Evolutionary conservation across 2,888 invertebrate species (phyloP), one percentile per base, ranked within the genome.

Genomic region (Philereme transversata): DNA sequence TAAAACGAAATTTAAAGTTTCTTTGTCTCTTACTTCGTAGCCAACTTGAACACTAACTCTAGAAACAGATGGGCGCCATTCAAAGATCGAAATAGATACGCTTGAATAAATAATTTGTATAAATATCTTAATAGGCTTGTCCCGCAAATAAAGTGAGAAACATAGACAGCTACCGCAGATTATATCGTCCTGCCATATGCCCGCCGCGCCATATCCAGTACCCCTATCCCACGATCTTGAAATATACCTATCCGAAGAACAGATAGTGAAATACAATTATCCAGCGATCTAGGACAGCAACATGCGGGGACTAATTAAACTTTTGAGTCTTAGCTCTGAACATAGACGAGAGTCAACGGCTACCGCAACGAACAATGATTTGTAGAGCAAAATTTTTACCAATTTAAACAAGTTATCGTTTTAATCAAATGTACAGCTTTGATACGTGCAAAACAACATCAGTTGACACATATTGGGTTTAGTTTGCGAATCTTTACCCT

Each of bases 251-350:
- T 75, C 75, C 76, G 71, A 73, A 68, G 68, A 72, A 67, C 73
- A 72, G 79, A 83, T 83, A 83, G 77, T 73, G 75, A 78, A 81
- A 81, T 72, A 73, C 72, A 78, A 74, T 76, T 83, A 86, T 83
- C 82, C 74, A 69, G 68, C 57, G 72, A 85, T 86, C 83, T 83
- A 69, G 76, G 79, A 83, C 79, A 79, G 81, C 79, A 83, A 82
- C 81, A 80, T 40, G 83, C 79, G 69, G 77, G 75, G 67, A 73
- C 80, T 87, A 87, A 86, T 88, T 86, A 87, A 85, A 79, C 73
- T 73, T 70, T 76, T 75, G 74, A 78, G 52, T 45, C n/a, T 56
- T 51, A 56, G 55, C 50, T n/a, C 50, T 41, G 40, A 8, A 8
- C 7, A 9, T 51, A 54, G 45, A 49, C 53, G 11, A 6, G 8